Evolutionary conservation across 2,888 invertebrate species (phyloP).

Genomic region (Torymus tubicola): DNA sequence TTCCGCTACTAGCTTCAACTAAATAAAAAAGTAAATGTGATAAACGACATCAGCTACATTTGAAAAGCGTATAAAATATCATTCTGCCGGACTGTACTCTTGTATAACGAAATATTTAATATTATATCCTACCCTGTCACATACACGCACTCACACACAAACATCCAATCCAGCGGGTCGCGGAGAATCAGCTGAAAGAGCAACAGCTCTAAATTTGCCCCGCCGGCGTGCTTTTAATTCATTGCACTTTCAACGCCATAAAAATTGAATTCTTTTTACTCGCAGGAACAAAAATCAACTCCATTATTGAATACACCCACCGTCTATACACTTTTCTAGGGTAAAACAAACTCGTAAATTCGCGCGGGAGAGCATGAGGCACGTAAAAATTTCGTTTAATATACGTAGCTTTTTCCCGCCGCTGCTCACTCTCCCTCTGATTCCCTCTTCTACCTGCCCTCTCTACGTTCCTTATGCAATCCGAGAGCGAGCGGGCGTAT

Average conservation of each 20-base stretch:
- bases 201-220: conserved; percentile 3
- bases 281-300: conserved; percentile 31
- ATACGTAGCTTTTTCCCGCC: too few species aligned
- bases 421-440: too few species aligned
- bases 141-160: neutral
- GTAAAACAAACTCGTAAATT: conserved; percentile 46
- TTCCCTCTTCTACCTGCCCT: too few species aligned
- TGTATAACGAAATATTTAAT: neutral
- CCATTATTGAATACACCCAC: conserved; percentile 30
- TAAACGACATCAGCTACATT: too few species aligned
- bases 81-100: too few species aligned
- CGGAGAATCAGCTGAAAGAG: neutral
- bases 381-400: neutral
- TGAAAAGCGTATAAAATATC: too few species aligned
- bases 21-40: too few species aligned
- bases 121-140: neutral
- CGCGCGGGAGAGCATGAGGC: neutral
- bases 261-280: conserved; percentile 39
- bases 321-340: neutral
- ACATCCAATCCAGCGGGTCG: neutral
- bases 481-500: conserved; percentile 2
- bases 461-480: neutral
- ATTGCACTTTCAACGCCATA: conserved; percentile 8
- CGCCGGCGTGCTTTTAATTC: neutral
- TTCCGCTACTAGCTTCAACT: too few species aligned